Evolutionary conservation across 2,113 vertebrate genomes (phyloP).

Genomic region (Empidonax traillii): DNA sequence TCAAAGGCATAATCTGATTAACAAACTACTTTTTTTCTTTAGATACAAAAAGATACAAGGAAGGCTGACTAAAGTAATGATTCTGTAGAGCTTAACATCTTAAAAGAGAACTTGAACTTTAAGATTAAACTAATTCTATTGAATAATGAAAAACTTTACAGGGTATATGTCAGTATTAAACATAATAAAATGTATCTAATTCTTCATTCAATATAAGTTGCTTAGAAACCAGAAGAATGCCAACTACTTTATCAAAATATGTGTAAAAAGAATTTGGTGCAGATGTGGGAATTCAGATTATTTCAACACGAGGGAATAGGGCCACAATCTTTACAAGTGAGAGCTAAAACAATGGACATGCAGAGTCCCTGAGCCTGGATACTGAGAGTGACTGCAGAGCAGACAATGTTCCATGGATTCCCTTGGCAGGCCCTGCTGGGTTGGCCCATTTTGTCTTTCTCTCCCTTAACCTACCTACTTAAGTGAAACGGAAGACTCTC

Average conservation of each 20-base stretch:
- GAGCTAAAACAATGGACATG: neutral
- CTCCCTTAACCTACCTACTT: neutral
- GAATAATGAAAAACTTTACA: conserved; percentile 32
- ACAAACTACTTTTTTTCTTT: neutral
- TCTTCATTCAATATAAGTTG: neutral
- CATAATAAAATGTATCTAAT: neutral
- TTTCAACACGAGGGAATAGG: neutral
- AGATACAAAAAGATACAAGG: neutral
- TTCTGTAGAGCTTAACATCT: neutral
- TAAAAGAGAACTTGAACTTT: conserved; percentile 20
- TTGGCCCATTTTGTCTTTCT: neutral
- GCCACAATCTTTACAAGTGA: neutral
- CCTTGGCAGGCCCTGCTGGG: neutral
- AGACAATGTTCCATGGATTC: neutral
- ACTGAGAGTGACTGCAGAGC: neutral
- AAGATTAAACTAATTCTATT: conserved; percentile 38
- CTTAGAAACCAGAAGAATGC: neutral
- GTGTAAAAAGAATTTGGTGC: neutral
- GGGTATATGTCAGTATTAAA: neutral
- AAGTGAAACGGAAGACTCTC: neutral
- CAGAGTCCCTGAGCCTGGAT: neutral
- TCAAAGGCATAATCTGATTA: conserved; percentile 53
- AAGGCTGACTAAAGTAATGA: neutral
- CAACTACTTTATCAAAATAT: neutral
- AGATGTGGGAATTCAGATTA: neutral